These are phyloP conservation scores for Enteromius fasciolatus DNA, from an alignment of 2,797 vertebrate genomes.

Conservation along the genomic window DNA sequence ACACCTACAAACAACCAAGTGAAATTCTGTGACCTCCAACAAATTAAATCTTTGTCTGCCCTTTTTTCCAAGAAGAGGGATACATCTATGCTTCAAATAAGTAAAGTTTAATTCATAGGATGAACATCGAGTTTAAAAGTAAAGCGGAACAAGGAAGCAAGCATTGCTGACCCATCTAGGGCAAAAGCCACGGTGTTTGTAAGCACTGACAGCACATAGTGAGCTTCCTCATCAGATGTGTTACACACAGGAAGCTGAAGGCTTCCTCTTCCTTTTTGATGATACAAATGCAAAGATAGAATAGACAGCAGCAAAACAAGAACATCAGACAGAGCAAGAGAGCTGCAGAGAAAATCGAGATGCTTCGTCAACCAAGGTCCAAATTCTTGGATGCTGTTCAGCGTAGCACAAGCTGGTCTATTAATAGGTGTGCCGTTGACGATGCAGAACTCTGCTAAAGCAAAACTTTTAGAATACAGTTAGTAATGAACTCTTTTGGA, in stretches of 20 bases:
- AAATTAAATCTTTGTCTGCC: neutral
- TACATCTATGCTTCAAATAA: neutral
- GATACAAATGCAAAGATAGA: constrained; percentile 40
- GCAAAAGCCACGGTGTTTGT: constrained; percentile 38
- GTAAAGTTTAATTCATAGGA: neutral
- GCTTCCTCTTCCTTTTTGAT: constrained; percentile 49
- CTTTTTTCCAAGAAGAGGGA: neutral
- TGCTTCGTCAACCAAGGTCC: constrained; percentile 14
- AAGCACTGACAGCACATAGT: constrained; percentile 9
- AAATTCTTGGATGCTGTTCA: constrained; percentile 11
- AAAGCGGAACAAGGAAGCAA: constrained; percentile 34
- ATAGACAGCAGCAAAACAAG: constrained; percentile 3
- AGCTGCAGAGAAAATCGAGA: constrained; percentile 36
- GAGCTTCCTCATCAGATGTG: constrained; percentile 48
- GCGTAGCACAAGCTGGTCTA: constrained; percentile 23
- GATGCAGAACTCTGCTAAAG: neutral
- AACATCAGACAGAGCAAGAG: constrained; percentile 12
- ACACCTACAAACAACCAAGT: neutral
- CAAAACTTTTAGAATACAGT: neutral
- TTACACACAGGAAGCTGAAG: constrained; percentile 42
- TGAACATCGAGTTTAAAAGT: neutral
- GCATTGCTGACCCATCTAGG: constrained; percentile 29
- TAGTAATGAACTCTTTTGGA: constrained; percentile 5
- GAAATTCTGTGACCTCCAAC: neutral
- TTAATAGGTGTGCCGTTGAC: constrained; percentile 24